phyloP scores from a whole-genome alignment of 1,140 invertebrate species.

The Bactericera cockerelli region DNA sequence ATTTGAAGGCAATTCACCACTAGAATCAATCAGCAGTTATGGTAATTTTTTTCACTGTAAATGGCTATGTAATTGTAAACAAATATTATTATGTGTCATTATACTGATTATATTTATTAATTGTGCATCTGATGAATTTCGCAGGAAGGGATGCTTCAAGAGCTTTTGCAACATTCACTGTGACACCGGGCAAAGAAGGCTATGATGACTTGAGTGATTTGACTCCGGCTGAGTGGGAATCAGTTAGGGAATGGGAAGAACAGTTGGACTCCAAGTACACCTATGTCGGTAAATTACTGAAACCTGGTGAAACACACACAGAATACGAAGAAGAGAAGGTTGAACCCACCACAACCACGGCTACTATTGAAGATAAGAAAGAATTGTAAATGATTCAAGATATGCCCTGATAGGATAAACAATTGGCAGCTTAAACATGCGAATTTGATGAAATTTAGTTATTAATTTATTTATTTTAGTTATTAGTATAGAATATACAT shows the following conservation, averaged over 20 bases:
- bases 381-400: slow-evolving; percentile 6
- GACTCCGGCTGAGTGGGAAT: slow-evolving; percentile 68
- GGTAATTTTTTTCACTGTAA: too few species aligned
- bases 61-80: too few species aligned
- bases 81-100: too few species aligned
- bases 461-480: too few species aligned
- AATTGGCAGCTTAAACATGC: too few species aligned
- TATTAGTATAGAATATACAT: too few species aligned
- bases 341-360: slow-evolving; percentile 37
- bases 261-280: slow-evolving; percentile 95
- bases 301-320: slow-evolving; percentile 75
- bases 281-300: slow-evolving; percentile 79
- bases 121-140: too few species aligned
- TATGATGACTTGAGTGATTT: slow-evolving; percentile 95
- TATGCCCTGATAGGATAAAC: too few species aligned
- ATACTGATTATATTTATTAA: too few species aligned
- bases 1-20: too few species aligned
- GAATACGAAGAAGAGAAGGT: slow-evolving; percentile 77
- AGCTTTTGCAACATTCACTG: slow-evolving; percentile 82
- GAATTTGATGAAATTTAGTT: too few species aligned
- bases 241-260: slow-evolving; percentile 86
- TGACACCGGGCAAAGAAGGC: slow-evolving; percentile 64
- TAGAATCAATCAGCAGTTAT: too few species aligned
- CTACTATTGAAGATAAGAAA: slow-evolving; percentile 15
- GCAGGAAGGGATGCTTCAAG: slow-evolving; percentile 82